Evolutionary conservation across 2,113 vertebrate species (phyloP).

Genomic region (Philantomba maxwellii): DNA sequence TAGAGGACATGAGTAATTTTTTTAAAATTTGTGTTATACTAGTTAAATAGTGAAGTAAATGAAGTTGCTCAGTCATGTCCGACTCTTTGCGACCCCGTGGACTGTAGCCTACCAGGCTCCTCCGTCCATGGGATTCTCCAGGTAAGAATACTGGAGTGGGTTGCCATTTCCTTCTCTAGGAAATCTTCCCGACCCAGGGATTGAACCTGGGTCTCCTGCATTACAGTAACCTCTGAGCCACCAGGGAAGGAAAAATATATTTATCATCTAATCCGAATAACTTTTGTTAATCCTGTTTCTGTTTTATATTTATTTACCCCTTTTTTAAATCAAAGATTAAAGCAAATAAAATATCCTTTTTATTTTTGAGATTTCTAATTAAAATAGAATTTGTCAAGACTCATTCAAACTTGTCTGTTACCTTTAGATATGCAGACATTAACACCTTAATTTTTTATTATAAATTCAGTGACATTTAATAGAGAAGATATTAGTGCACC

Average conservation of each 20-base stretch:
- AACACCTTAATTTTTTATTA: slow-evolving; percentile 10
- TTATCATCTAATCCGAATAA: background rate
- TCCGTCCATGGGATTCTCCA: background rate
- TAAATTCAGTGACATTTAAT: slow-evolving; percentile 1
- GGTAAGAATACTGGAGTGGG: background rate
- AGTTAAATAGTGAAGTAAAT: background rate
- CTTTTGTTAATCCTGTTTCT: background rate
- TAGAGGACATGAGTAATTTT: background rate
- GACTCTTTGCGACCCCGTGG: background rate
- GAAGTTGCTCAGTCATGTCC: background rate
- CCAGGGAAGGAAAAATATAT: background rate
- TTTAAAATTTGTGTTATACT: background rate
- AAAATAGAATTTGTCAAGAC: background rate
- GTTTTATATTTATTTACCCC: background rate
- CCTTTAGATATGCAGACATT: background rate
- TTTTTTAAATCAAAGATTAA: background rate
- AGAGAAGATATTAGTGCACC: background rate
- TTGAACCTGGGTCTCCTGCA: background rate
- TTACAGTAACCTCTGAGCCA: background rate
- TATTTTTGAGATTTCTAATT: slow-evolving; percentile 30
- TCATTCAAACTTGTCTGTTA: background rate
- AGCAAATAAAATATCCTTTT: background rate
- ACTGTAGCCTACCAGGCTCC: background rate
- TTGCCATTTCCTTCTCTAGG: background rate
- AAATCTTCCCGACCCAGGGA: background rate